Evolutionary conservation across 2,888 invertebrate species (phyloP).

Genomic region (Cephus sareptanus): DNA sequence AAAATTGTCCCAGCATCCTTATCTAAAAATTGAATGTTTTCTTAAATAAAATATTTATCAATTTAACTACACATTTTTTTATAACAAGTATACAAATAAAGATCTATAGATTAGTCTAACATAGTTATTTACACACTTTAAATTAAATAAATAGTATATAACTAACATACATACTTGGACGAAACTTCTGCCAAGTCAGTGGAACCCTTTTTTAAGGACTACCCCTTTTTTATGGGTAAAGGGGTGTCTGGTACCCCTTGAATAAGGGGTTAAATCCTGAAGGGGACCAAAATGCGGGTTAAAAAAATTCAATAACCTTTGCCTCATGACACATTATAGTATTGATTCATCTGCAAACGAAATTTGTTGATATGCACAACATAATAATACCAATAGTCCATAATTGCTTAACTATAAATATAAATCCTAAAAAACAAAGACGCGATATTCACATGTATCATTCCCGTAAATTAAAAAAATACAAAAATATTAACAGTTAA

Average conservation of each 20-base stretch:
- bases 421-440: not conserved
- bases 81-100: constrained; percentile 1
- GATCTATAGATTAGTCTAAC: not conserved
- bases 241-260: constrained; percentile 54
- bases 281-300: constrained; percentile 7
- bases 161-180: constrained; percentile 24
- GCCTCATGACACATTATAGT: not conserved
- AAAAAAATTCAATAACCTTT: constrained; percentile 6
- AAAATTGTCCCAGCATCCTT: constrained; percentile 37
- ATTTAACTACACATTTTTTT: not conserved
- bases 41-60: not conserved
- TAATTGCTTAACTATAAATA: not conserved
- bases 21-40: not conserved
- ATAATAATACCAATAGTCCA: not conserved
- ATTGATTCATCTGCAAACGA: not conserved
- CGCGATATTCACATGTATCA: not conserved
- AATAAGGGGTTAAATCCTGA: constrained; percentile 33
- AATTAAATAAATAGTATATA: constrained; percentile 9
- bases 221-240: constrained; percentile 52
- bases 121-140: constrained; percentile 3
- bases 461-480: not conserved
- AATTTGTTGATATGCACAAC: not conserved
- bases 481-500: not conserved
- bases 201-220: constrained; percentile 51
- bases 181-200: constrained; percentile 39